phyloP scores from a whole-genome alignment of 2,888 invertebrate species.

The Caenorhabditis uteleia region DNA sequence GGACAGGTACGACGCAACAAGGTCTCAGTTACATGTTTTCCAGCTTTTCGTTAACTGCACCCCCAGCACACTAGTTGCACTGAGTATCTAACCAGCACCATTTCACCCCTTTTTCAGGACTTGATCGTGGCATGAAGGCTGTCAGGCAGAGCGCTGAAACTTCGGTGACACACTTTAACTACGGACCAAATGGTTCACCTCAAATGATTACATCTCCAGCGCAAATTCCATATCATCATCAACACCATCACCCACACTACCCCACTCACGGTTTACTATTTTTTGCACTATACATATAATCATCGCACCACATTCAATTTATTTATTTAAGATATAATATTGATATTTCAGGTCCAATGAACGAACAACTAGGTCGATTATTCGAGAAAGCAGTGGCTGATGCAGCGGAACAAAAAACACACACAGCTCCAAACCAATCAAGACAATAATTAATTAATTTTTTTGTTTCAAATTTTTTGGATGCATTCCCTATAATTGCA shows the following conservation, averaged over 20 bases:
- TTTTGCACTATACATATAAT: slow-evolving; percentile 12
- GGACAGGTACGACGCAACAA: slow-evolving; percentile 53
- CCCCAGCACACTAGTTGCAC: slow-evolving; percentile 1
- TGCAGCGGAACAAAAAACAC: slow-evolving; percentile 41
- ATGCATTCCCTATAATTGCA: slow-evolving; percentile 9
- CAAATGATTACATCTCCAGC: slow-evolving; percentile 4
- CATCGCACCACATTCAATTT: not conserved
- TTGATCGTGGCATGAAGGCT: slow-evolving; percentile 53
- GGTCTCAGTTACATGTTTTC: slow-evolving; percentile 19
- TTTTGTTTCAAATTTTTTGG: no score
- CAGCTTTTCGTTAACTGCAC: slow-evolving; percentile 9
- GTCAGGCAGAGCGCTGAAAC: slow-evolving; percentile 51
- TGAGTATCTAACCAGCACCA: not conserved
- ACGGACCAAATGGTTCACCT: slow-evolving; percentile 14
- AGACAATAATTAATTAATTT: slow-evolving; percentile 17
- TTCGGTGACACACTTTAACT: slow-evolving; percentile 45
- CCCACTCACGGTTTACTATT: slow-evolving; percentile 21
- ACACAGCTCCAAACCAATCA: slow-evolving; percentile 15
- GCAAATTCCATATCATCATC: slow-evolving; percentile 33
- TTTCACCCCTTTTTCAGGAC: slow-evolving; percentile 31
- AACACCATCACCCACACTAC: slow-evolving; percentile 21
- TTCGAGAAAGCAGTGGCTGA: slow-evolving; percentile 55
- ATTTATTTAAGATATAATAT: not conserved
- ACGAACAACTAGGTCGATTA: slow-evolving; percentile 54
- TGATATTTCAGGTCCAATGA: slow-evolving; percentile 48